phyloP scores from a whole-genome alignment of 2,888 invertebrate genomes.

The Phytoseiulus persimilis region DNA sequence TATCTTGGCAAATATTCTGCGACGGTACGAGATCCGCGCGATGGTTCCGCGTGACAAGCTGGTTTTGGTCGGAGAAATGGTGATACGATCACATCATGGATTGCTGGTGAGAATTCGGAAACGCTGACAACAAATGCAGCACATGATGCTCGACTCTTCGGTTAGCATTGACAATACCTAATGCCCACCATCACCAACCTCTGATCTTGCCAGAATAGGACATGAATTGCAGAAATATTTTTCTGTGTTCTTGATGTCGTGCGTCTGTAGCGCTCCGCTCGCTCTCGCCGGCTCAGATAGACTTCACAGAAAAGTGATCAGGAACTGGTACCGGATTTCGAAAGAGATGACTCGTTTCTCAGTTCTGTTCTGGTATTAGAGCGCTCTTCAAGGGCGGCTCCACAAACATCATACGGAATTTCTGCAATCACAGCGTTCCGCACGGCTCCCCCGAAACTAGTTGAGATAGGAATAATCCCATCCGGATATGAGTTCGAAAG shows the following conservation, averaged over 20 bases:
- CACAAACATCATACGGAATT: neutral
- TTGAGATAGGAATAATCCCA: no score
- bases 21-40: conserved; percentile 48
- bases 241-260: neutral
- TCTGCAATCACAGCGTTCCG: no score
- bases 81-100: conserved; percentile 50
- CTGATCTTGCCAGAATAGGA: no score
- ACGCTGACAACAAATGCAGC: conserved; percentile 39
- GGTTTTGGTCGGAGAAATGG: conserved; percentile 48
- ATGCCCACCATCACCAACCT: no score
- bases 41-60: conserved; percentile 48
- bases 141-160: no score
- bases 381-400: neutral
- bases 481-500: no score
- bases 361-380: neutral
- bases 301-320: neutral
- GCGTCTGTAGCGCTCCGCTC: neutral
- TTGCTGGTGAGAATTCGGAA: conserved; percentile 47
- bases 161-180: no score
- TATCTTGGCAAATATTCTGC: conserved; percentile 48
- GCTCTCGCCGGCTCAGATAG: neutral
- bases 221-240: no score
- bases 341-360: neutral
- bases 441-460: no score
- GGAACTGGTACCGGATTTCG: neutral